Evolutionary conservation across 2,797 vertebrate species (phyloP), one percentile per base, ranked within the genome.

Genomic region (Ctenosaura bakeri): DNA sequence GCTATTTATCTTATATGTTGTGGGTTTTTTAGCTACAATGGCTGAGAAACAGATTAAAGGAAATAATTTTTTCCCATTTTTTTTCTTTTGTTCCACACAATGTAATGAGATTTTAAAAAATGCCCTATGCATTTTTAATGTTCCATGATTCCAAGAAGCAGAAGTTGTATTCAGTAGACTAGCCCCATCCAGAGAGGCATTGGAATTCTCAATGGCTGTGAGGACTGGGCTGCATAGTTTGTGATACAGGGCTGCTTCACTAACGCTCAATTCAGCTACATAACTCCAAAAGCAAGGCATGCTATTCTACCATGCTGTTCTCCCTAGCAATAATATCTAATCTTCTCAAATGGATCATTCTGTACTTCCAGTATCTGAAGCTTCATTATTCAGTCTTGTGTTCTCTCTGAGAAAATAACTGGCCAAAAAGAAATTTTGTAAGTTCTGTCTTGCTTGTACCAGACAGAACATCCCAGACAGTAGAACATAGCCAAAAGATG

Each of bases 341-440:
- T 78, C 83, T 81, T 89, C 90, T 80, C 90, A 92, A 89, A 85
- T 24, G 80, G 88, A 92, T 92, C 84, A 74, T 20, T n/a, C 35
- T 5, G 1, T 6, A 74, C 32, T 86, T 38, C 59, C 54, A 92
- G 73, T 54, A 88, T 81, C 16, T 90, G 85, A 87, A 93, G 87
- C 89, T 73, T 85, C 13, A 85, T 83, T 76, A 94, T 91, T 50
- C 69, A 46, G 14, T 6, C 1, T 91, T n/a, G 56, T 10, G 52
- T 59, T 76, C 22, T 56, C 59, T 88, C n/a, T 90, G 73, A 82
- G 38, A 86, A 18, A 85, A 89, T 93, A 38, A 62, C 3, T 18
- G 35, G 64, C 14, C 6, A 13, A 80, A 66, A 52, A 52, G n/a
- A 12, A 10, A 14, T 26, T 18, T 38, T 88, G 26, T 64, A 71